phyloP scores from a whole-genome alignment of 2,888 invertebrate genomes.

The Neoascia interrupta region DNA sequence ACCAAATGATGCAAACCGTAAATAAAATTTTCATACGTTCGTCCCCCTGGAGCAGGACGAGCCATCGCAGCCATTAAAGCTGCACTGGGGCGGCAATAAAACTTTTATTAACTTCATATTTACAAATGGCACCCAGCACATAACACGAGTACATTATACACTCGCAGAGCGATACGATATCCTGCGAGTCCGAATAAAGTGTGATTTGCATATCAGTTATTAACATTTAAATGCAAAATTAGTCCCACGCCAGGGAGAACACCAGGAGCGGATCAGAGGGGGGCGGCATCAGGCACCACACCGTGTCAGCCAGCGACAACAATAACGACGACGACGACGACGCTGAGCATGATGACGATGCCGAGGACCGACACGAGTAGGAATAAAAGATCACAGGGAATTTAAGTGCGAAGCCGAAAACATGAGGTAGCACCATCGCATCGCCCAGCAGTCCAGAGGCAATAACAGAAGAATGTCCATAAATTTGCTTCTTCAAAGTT shows the following conservation, averaged over 20 bases:
- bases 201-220: conserved; percentile 70
- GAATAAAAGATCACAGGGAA: conserved; percentile 60
- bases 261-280: conserved; percentile 63
- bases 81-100: conserved; percentile 65
- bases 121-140: conserved; percentile 66
- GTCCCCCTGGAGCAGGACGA: conserved; percentile 19
- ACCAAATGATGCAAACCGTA: conserved; percentile 67
- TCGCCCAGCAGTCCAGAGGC: conserved; percentile 49
- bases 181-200: conserved; percentile 56
- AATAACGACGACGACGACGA: conserved; percentile 41
- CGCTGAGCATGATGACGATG: conserved; percentile 18
- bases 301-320: conserved; percentile 43
- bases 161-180: no score
- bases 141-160: conserved; percentile 66
- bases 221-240: conserved; percentile 70
- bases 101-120: conserved; percentile 67
- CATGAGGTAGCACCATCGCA: conserved; percentile 50
- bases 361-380: conserved; percentile 7
- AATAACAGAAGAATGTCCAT: conserved; percentile 69
- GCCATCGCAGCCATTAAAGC: conserved; percentile 41
- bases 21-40: conserved; percentile 58
- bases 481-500: conserved; percentile 67
- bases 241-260: conserved; percentile 63
- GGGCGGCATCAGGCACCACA: conserved; percentile 6
- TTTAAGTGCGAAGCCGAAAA: conserved; percentile 59